phyloP scores from a whole-genome alignment of 2,888 invertebrate species.

The Iselma pallidipennis region DNA sequence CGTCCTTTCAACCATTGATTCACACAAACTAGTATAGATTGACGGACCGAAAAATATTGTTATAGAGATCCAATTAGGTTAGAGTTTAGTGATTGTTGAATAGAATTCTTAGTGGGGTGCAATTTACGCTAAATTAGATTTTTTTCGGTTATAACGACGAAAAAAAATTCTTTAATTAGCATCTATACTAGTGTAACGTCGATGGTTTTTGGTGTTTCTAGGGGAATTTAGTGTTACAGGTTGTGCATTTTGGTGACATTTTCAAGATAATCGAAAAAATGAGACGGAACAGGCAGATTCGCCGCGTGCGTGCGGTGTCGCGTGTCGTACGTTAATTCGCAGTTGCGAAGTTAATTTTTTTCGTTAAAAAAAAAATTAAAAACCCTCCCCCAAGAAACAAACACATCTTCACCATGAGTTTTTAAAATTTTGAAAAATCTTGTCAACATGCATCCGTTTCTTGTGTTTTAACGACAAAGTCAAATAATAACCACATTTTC shows the following conservation, averaged over 20 bases:
- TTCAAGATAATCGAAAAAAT: not conserved
- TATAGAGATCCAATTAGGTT: no score
- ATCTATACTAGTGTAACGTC: no score
- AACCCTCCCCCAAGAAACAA: no score
- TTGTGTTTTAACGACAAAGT: not conserved
- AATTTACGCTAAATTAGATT: no score
- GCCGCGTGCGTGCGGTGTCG: conserved; percentile 23
- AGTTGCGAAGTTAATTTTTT: conserved; percentile 15
- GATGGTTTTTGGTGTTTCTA: no score
- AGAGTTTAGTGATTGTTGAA: no score
- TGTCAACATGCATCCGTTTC: not conserved
- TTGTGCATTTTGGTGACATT: not conserved
- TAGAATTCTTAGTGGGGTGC: no score
- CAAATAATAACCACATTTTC: not conserved
- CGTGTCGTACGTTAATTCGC: conserved; percentile 21
- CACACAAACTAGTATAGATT: no score
- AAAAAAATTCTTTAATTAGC: no score
- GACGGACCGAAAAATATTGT: no score
- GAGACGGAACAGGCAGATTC: not conserved
- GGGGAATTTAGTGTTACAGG: not conserved
- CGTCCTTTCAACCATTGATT: no score
- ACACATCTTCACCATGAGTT: not conserved
- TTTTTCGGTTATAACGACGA: no score
- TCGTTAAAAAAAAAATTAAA: not conserved
- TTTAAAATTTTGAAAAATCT: not conserved